phyloP scores from a whole-genome alignment of 2,113 vertebrate species.

The Tragelaphus strepsiceros region DNA sequence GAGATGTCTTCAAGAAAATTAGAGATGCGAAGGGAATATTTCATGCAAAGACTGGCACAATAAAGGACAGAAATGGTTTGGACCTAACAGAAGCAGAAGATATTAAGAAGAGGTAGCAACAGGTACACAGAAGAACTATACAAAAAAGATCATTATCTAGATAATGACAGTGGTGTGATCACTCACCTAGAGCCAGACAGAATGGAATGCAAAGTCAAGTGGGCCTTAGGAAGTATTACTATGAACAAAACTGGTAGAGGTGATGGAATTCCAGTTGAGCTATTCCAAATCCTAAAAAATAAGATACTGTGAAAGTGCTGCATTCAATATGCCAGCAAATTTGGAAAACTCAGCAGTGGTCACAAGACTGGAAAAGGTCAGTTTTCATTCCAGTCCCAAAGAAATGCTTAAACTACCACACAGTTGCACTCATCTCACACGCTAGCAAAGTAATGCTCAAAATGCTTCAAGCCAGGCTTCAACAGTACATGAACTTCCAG shows the following conservation, averaged over 20 bases:
- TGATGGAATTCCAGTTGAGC: not conserved
- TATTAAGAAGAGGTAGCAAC: not conserved
- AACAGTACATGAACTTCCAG: not conserved
- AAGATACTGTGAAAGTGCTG: not conserved
- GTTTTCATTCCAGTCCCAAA: not conserved
- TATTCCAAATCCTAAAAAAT: not conserved
- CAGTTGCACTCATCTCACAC: fast-evolving
- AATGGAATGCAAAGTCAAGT: not conserved
- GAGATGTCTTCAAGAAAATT: not conserved
- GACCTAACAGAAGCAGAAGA: not conserved
- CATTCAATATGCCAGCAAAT: not conserved
- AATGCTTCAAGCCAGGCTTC: not conserved
- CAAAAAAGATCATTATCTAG: not conserved
- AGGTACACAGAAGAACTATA: not conserved
- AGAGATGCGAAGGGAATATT: not conserved
- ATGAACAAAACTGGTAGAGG: not conserved
- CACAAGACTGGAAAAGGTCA: not conserved
- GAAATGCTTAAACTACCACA: not conserved
- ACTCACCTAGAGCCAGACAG: not conserved
- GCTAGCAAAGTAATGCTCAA: not conserved
- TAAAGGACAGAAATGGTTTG: not conserved
- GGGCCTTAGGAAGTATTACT: not conserved
- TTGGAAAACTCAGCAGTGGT: not conserved
- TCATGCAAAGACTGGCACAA: not conserved
- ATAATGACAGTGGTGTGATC: not conserved